Base-by-base conservation (phyloP, 1,140 invertebrate species). In the Pseudachorutes palmiensis region DNA sequence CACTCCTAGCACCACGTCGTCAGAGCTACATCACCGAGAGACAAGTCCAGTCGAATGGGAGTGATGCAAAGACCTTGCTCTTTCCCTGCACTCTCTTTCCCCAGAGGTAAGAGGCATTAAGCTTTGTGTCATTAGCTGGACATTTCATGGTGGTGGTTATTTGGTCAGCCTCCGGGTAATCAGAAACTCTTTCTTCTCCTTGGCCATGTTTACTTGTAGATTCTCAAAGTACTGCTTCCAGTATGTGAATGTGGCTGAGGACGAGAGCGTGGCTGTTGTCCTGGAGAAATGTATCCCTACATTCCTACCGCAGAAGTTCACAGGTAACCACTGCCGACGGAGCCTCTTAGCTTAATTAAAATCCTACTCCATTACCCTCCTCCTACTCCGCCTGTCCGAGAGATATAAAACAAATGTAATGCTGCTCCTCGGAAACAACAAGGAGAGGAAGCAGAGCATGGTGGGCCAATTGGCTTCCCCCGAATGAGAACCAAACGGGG, bases 181-280 rank as follows among this genome's bases (percentile, higher is more conserved):
- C 36, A 41, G 19, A n/a, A n/a, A n/a, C n/a, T n/a, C n/a, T n/a
- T n/a, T n/a, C n/a, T n/a, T n/a, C n/a, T n/a, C n/a, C n/a, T n/a
- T n/a, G n/a, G n/a, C n/a, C n/a, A n/a, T n/a, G n/a, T n/a, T n/a
- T n/a, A n/a, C n/a, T n/a, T n/a, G n/a, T n/a, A 73, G 72, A 31
- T 74, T 70, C 41, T 65, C 65, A 2, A 61, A 58, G 9, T 67
- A 67, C 55, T 74, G 72, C 59, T 74, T 74, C 64, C 72, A 74
- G 67, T 74, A 74, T 59, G 58, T 74, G 1, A 71, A 69, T 66
- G 71, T 65, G 30, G 72, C 67, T 0, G 65, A 67, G 19, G 72
- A 74, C 31, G 63, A 58, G 16, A 74, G 72, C 59, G 70, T 74
- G 26, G 65, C 70, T 1, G 64, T 70, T 0, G 72, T 74, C n/a